Base-by-base conservation (phyloP, 2,888 invertebrate species). In the Epinotia bilunana region DNA sequence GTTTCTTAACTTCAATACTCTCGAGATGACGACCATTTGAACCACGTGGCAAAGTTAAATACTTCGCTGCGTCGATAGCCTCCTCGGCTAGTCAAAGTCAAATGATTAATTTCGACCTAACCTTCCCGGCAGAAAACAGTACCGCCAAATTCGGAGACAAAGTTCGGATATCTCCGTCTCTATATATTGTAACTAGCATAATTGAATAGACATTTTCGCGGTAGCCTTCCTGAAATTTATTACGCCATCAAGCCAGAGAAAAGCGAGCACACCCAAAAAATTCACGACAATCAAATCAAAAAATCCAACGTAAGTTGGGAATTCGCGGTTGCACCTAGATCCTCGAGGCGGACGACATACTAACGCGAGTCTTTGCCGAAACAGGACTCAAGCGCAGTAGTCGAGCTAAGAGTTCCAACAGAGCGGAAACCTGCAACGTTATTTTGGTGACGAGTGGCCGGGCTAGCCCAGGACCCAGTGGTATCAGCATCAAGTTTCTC, bases 391-490 rank as follows among this genome's bases (percentile, higher is more conserved):
- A 16, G 68, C 18, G 23, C 16, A 39, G 55, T 43, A 57, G 43
- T 23, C 16, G 46, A 39, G 58, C 0, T 13, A 58, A 12, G 57
- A 68, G 43, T 43, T 58, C 28, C 11, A 20, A 69, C 43, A 9
- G 46, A 20, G 58, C 43, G 58, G n/a, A 69, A 69, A 46, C 58
- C 11, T n/a, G 23, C 46, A 58, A 11, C 69, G 69, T 60, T 13
- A 23, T 1, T 20, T 23, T 58, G 43, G 9, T 39, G 33, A 13
- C 16, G 49, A 53, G 28, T 53, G 28, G 23, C 63, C 18, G 5
- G n/a, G 18, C 20, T 12, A 20, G 18, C 2, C 49, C 49, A n/a
- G 53, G 55, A 18, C 18, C 39, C 20, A 28, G 20, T 11, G 33
- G 55, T 9, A 13, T 20, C 33, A 39, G 68, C 23, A n/a, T 3